Conservation (phyloP, 2,888 invertebrate species). For the Heliconius sara region DNA sequence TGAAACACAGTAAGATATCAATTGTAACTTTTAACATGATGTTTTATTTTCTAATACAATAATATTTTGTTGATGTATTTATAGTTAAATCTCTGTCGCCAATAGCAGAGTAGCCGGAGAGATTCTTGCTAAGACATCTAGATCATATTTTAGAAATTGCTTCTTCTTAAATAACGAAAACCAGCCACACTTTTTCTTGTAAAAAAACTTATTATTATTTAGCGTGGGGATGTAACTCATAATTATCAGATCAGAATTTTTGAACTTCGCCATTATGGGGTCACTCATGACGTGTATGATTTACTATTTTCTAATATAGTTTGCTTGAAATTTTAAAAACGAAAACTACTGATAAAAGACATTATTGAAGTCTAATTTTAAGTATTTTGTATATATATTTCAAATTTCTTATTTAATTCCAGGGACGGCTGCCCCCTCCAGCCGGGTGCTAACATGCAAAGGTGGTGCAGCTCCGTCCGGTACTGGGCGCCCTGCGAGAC, state of each 20-base stretch:
- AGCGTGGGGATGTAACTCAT: neutral
- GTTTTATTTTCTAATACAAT: neutral
- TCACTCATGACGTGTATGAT: neutral
- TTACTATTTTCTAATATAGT: neutral
- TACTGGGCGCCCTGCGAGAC: conserved; percentile 90
- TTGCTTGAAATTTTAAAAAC: neutral
- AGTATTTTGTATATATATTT: neutral
- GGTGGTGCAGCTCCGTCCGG: conserved; percentile 92
- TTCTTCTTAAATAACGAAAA: too few relatives aligned
- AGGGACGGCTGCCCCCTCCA: conserved; percentile 95
- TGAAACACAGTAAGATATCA: conserved; percentile 91
- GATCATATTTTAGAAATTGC: too few relatives aligned
- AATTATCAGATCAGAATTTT: neutral
- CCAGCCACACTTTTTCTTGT: too few relatives aligned
- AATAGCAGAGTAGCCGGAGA: neutral
- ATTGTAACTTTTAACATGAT: neutral
- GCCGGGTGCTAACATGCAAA: conserved; percentile 95
- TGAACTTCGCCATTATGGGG: neutral
- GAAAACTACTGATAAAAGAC: neutral
- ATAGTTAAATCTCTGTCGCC: too few relatives aligned
- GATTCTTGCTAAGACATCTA: neutral
- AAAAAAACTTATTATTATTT: too few relatives aligned
- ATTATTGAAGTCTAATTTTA: neutral
- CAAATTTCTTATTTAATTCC: conserved; percentile 36
- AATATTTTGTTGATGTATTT: neutral